Percentiles rank a stretch among this genome's conserved stretches.
Conservation (phyloP, 2,797 vertebrate genomes). For the Alcedo atthis region DNA sequence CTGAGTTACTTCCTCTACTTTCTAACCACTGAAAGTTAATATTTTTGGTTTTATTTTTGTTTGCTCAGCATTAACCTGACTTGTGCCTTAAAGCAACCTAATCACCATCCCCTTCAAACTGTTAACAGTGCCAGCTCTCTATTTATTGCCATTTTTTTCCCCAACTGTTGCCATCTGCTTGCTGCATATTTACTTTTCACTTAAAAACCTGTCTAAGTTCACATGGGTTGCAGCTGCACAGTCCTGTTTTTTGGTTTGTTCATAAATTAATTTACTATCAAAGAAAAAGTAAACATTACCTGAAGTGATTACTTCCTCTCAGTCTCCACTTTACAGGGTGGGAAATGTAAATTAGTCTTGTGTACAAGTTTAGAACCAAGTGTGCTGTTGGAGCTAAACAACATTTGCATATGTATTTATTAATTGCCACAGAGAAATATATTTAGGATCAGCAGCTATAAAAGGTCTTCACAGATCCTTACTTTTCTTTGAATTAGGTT, state of each 20-base stretch:
- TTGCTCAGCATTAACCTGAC: neutral
- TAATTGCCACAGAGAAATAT: neutral
- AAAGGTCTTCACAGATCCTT: neutral
- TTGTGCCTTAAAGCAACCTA: neutral
- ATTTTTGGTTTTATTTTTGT: neutral
- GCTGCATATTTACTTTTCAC: neutral
- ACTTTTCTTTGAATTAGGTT: neutral
- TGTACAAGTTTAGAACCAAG: neutral
- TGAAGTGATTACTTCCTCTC: neutral
- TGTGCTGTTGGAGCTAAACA: neutral
- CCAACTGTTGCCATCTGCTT: neutral
- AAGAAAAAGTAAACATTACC: neutral
- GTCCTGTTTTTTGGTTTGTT: neutral
- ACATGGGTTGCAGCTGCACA: neutral
- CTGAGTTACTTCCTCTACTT: neutral
- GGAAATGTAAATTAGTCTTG: neutral
- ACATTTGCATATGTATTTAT: neutral
- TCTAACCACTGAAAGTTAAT: neutral
- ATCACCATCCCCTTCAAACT: neutral
- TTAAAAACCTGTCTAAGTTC: neutral
- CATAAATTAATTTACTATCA: neutral
- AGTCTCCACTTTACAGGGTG: neutral
- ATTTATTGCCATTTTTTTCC: slow-evolving; percentile 27
- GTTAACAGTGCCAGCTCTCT: neutral
- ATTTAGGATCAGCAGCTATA: neutral